Percentiles rank a stretch among this genome's conserved stretches.
These are phyloP conservation scores for Cnemophilus loriae DNA, from an alignment of 2,113 vertebrate genomes.

Conservation along the genomic window DNA sequence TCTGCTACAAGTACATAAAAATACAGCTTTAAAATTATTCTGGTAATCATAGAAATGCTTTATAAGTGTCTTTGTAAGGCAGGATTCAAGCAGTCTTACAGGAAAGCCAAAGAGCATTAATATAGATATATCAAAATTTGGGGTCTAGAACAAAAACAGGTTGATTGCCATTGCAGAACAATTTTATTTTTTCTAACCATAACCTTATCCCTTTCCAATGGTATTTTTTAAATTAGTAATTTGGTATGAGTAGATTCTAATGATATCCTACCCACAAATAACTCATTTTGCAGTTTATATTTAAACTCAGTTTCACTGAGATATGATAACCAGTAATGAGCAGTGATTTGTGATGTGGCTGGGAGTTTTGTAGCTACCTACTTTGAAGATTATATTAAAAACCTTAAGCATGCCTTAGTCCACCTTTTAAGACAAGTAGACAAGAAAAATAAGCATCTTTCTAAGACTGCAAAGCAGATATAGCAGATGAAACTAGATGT, in stretches of 20 bases:
- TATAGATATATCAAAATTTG: not conserved
- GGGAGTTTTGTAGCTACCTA: not conserved
- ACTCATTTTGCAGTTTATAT: not conserved
- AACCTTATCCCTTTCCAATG: not conserved
- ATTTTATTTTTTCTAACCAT: not conserved
- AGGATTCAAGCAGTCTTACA: not conserved
- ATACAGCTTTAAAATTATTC: not conserved
- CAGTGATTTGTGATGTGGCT: not conserved
- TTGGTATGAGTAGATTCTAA: not conserved
- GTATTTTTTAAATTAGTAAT: not conserved
- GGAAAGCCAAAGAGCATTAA: not conserved
- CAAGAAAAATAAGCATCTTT: not conserved
- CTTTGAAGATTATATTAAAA: not conserved
- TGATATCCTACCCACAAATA: not conserved
- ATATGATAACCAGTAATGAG: not conserved
- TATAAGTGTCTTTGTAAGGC: not conserved
- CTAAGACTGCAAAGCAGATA: not conserved
- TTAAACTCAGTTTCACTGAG: not conserved
- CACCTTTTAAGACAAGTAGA: not conserved
- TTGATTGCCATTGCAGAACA: not conserved
- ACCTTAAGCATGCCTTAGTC: not conserved
- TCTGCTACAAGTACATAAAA: not conserved
- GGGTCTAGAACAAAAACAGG: fast-evolving
- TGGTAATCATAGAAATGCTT: not conserved
- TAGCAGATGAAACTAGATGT: not conserved